Conservation (phyloP, 1,140 invertebrate species). For the Phthorimaea operculella region DNA sequence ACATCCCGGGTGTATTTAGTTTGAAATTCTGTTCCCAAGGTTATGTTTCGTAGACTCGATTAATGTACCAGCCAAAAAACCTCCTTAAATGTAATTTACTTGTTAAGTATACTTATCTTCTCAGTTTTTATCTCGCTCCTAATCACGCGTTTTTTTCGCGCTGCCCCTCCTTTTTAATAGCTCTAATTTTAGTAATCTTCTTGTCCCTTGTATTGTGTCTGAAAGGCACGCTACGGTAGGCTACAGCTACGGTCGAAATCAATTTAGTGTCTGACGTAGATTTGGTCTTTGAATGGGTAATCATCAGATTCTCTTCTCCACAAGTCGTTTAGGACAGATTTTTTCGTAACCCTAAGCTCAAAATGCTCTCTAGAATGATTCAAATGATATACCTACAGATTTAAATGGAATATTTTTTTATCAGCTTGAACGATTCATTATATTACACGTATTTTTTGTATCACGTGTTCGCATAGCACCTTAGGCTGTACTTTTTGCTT, state of each 20-base stretch:
- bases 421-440: constrained; percentile 9
- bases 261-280: no score
- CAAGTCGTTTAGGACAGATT: no score
- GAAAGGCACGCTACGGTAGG: no score
- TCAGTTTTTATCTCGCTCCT: constrained; percentile 12
- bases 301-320: no score
- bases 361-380: no score
- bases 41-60: neutral
- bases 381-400: no score
- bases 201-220: neutral
- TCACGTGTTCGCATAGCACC: constrained; percentile 8
- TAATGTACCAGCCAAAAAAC: neutral
- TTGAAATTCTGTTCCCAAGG: neutral
- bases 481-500: neutral
- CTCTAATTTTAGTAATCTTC: constrained; percentile 18
- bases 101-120: neutral
- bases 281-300: no score
- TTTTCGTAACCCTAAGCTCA: no score
- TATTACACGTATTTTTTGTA: constrained; percentile 15
- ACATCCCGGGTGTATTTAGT: no score
- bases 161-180: constrained; percentile 13
- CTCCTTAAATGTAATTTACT: neutral
- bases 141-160: constrained; percentile 16
- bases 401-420: constrained; percentile 11
- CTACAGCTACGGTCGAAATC: no score